Evolutionary conservation across 2,888 invertebrate species (phyloP).

Genomic region (Minunthozetes semirufus): DNA sequence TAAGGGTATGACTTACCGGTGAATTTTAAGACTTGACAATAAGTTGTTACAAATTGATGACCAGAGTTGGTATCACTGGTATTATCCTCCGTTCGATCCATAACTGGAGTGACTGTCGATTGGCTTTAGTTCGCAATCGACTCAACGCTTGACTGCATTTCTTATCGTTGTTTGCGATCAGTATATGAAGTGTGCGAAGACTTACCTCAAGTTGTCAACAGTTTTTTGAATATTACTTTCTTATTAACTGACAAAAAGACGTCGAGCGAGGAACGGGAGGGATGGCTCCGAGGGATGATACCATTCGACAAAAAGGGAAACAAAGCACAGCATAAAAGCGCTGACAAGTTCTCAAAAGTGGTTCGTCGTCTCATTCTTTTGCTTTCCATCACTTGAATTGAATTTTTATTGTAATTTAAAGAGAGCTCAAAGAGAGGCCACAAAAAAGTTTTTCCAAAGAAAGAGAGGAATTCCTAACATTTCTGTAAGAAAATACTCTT

Average conservation of each 20-base stretch:
- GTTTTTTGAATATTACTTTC: background rate
- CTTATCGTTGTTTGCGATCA: background rate
- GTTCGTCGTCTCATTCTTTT: background rate
- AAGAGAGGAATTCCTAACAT: too few species aligned
- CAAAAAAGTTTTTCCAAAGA: background rate
- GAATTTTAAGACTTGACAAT: conserved; percentile 10
- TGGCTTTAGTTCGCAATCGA: background rate
- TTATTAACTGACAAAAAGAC: background rate
- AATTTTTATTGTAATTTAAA: conserved; percentile 6
- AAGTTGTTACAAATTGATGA: background rate
- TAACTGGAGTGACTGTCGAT: background rate
- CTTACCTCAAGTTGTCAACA: conserved; percentile 13
- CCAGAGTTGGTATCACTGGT: background rate
- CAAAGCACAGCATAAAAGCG: background rate
- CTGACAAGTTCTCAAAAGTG: background rate
- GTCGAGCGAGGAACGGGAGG: too few species aligned
- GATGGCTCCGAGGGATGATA: background rate
- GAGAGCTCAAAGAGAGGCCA: background rate
- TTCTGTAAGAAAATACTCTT: background rate
- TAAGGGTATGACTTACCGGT: background rate
- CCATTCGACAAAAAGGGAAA: conserved; percentile 13
- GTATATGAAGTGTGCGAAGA: background rate
- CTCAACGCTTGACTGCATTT: background rate
- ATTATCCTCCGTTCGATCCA: background rate
- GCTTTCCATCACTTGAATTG: background rate